Base-by-base conservation (phyloP, 2,888 invertebrate species). In the Apamea anceps region DNA sequence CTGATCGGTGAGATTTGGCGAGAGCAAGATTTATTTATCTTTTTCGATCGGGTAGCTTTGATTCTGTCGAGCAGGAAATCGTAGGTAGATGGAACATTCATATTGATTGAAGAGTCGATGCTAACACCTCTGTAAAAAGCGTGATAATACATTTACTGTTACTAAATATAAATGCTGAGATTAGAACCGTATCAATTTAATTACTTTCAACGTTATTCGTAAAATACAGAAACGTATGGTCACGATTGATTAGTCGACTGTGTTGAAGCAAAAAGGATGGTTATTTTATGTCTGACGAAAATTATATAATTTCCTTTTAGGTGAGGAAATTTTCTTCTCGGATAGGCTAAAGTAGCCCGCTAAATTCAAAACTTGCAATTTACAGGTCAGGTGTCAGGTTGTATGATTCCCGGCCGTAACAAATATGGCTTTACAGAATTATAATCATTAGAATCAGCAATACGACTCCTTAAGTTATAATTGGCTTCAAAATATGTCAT, bases 131-230 rank as follows among this genome's bases (percentile, higher is more conserved):
- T 28, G 25, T 72, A 62, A 74, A 63, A 62, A 42, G 13, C 63
- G 42, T 51, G 42, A 85, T 63, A 45, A 74, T 63, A 72, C 32
- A n/a, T 79, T 83, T 66, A 79, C 54, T 77, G 78, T 72, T 54
- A 77, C 75, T 67, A 79, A 80, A 77, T 54, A 67, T 62, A 72
- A 79, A 42, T 73, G 63, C 21, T 28, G 75, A 60, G 21, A 84
- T 75, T 63, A 42, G 71, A 67, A 45, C 70, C 79, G 67, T 78
- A 82, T 81, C 75, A 82, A 78, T 77, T 85, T 68, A 77, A 85
- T 83, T 54, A 74, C 82, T 79, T 66, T 79, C 68, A 57, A 80
- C 45, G 57, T 32, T 37, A 21, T 13, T 77, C 37, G 51, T 77
- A 67, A 79, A 80, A 75, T 63, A 42, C 32, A 60, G 60, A 42